Evolutionary conservation across 2,113 vertebrate species (phyloP), one percentile per base, ranked within the genome.

Genomic region (Acinonyx jubatus): DNA sequence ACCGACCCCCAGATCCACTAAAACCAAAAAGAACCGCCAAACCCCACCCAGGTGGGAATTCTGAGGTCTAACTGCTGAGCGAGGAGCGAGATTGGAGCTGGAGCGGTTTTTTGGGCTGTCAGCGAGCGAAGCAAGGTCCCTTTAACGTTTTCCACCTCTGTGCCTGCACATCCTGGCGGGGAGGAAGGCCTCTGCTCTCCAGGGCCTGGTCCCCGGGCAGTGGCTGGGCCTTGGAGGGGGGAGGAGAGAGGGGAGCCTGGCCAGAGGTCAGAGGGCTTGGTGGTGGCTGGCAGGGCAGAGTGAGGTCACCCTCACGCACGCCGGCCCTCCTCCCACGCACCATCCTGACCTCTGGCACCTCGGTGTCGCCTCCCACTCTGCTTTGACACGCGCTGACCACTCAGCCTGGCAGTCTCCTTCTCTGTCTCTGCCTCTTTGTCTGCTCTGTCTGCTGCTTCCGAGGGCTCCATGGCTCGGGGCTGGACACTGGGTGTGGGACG

Each of bases 1-100:
- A 99, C 97, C 4, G 98, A 98, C 97, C 98, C 98, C 98, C 98
- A 94, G 85, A 94, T 96, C 74, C 88, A 89, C 89, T 98, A 94
- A 98, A 96, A 97, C 25, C 82, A 97, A 98, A 89, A 92, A 38
- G 74, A 93, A 71, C 57, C 25, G 94, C 96, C 76, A 38, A 85
- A 88, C 36, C 96, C 97, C 94, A 82, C 79, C 29, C 83, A 33
- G 90, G 89, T 92, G 96, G 96, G 93, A 4, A 33, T 84, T 89
- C 63, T 7, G 82, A 95, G 96, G 97, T 41, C 29, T 45, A 5
- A 48, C 84, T 88, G 91, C 94, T 19, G 71, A 92, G 95, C n/a
- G 55, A 5, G 65, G 38, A 19, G 95, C 5, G 63, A 41, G 63
- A 68, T 13, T 68, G 88, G 92, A 94, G 97, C 97, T 97, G 98